A percentile compares a stretch with the other conserved stretches of the same genome.
Conservation (phyloP, 1,140 invertebrate genomes). For the Octopus sinensis region DNA sequence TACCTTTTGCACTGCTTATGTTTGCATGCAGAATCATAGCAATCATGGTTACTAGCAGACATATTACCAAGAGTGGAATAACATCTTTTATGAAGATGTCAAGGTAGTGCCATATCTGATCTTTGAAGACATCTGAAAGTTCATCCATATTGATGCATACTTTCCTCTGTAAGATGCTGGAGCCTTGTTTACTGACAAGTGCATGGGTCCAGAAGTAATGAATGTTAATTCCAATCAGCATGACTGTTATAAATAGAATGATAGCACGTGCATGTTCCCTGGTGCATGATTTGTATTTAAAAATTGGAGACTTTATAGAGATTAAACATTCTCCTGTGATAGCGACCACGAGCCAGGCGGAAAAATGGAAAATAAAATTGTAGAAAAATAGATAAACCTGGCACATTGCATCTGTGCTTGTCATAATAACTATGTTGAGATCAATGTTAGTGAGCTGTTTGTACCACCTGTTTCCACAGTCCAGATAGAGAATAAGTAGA, state of each 20-base stretch:
- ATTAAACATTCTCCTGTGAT: constrained; percentile 49
- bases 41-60: constrained; percentile 25
- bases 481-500: constrained; percentile 44
- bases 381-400: constrained; percentile 50
- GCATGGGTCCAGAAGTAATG: constrained; percentile 55
- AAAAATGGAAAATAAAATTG: constrained; percentile 41
- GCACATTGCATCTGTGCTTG: constrained; percentile 46
- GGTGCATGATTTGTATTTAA: constrained; percentile 48
- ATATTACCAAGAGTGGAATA: constrained; percentile 38
- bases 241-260: constrained; percentile 45
- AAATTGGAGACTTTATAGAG: constrained; percentile 40
- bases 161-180: constrained; percentile 13
- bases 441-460: constrained; percentile 24
- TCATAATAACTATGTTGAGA: constrained; percentile 37
- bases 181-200: constrained; percentile 31
- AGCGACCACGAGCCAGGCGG: constrained; percentile 52
- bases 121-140: constrained; percentile 38
- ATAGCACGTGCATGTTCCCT: constrained; percentile 46
- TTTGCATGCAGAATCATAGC: constrained; percentile 11
- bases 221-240: constrained; percentile 51
- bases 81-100: constrained; percentile 36
- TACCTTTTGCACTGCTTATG: constrained; percentile 10
- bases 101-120: constrained; percentile 45
- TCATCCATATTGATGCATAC: constrained; percentile 37
- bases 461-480: constrained; percentile 50